Evolutionary conservation across 2,113 vertebrate species (phyloP).

Genomic region (Engystomops pustulosus): DNA sequence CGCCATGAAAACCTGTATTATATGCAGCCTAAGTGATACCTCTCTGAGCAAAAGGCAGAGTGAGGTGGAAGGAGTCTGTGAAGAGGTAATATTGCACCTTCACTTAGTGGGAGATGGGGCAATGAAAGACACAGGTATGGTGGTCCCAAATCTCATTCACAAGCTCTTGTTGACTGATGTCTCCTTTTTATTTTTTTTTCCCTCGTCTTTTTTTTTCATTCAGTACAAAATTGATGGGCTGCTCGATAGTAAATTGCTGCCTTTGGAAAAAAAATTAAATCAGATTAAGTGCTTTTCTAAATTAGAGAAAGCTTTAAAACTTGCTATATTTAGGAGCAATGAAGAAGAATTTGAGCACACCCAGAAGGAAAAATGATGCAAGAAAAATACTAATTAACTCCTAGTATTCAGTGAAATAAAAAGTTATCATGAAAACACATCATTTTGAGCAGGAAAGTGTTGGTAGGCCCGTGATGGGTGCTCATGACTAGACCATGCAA

Average conservation of each 20-base stretch:
- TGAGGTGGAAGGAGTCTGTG: conserved; percentile 72
- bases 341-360: conserved; percentile 1
- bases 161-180: conserved; percentile 77
- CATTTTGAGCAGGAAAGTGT: neutral
- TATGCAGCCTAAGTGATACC: conserved; percentile 80
- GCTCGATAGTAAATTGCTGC: conserved; percentile 70
- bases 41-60: conserved; percentile 75
- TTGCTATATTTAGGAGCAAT: conserved; percentile 68
- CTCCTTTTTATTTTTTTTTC: conserved; percentile 63
- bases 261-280: conserved; percentile 75
- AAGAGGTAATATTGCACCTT: conserved; percentile 82
- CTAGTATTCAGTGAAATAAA: neutral
- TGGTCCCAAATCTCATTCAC: conserved; percentile 79
- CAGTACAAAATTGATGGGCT: conserved; percentile 71
- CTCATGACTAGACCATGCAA: no score
- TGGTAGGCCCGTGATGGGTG: no score
- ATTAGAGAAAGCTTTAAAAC: conserved; percentile 74
- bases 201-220: conserved; percentile 63
- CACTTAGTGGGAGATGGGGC: conserved; percentile 78
- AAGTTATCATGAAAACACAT: neutral
- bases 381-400: conserved; percentile 20
- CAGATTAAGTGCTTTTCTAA: conserved; percentile 81
- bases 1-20: conserved; percentile 89
- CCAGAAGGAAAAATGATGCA: conserved; percentile 15
- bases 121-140: conserved; percentile 83